Conservation (phyloP, 2,113 vertebrate genomes). For the Corythornis vintsioides region DNA sequence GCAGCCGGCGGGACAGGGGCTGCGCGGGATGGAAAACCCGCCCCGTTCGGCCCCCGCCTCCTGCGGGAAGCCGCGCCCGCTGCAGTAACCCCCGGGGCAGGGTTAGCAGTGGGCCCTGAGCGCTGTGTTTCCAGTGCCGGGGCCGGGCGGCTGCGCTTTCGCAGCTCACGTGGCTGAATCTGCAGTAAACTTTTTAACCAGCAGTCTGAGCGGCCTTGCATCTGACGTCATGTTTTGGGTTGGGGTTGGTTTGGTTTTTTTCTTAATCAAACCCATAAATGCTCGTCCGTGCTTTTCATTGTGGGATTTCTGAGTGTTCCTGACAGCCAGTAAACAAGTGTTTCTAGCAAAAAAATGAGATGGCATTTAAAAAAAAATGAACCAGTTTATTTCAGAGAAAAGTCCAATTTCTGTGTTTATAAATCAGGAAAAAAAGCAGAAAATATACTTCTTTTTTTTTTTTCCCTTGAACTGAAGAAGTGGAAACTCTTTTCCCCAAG, state of each 20-base stretch:
- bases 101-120: rapidly evolving
- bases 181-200: not conserved
- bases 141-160: not conserved
- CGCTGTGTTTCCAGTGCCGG: rapidly evolving
- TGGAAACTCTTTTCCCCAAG: too few species aligned
- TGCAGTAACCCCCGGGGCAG: rapidly evolving
- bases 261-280: not conserved
- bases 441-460: too few species aligned
- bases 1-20: not conserved
- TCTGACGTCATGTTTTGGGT: not conserved
- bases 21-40: not conserved
- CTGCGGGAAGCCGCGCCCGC: rapidly evolving
- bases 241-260: not conserved
- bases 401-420: not conserved
- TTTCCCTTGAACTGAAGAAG: too few species aligned
- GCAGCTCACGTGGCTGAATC: not conserved
- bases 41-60: rapidly evolving
- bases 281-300: rapidly evolving
- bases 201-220: not conserved
- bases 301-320: not conserved
- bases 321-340: not conserved
- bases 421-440: not conserved
- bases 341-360: not conserved
- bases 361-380: not conserved
- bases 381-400: not conserved